Percentiles rank a stretch among this genome's conserved stretches.
Conservation (phyloP, 2,888 invertebrate species). For the Mesorhabditis sp. region DNA sequence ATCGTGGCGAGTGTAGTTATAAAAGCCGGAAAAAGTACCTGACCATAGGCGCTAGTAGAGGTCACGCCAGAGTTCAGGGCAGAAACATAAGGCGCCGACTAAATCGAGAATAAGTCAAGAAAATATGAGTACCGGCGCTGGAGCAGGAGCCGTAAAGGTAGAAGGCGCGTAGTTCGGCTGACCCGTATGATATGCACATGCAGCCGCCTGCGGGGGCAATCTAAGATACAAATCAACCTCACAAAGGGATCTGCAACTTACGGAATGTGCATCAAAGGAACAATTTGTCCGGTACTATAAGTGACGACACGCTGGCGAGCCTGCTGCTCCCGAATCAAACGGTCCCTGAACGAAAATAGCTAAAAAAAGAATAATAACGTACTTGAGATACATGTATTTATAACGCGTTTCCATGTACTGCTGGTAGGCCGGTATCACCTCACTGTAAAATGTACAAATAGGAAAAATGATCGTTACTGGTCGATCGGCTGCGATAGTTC, state of each 20-base stretch:
- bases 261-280: background rate
- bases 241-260: too few relatives aligned
- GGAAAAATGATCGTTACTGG: conserved; percentile 25
- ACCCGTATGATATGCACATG: background rate
- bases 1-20: too few relatives aligned
- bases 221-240: too few relatives aligned
- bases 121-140: too few relatives aligned
- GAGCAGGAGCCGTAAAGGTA: background rate
- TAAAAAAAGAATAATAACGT: conserved; percentile 35
- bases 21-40: too few relatives aligned
- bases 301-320: background rate
- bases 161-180: background rate
- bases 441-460: conserved; percentile 1
- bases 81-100: too few relatives aligned
- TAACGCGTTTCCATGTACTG: conserved; percentile 51
- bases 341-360: conserved; percentile 1
- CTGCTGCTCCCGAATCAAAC: background rate
- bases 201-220: too few relatives aligned
- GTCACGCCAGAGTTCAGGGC: too few relatives aligned
- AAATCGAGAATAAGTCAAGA: too few relatives aligned
- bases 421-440: conserved; percentile 27
- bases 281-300: background rate
- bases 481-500: conserved; percentile 48
- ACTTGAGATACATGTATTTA: conserved; percentile 54
- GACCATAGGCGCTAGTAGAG: too few relatives aligned